These are phyloP conservation scores for Coracias cyanogaster DNA, from an alignment of 2,797 vertebrate genomes.

Conservation along the genomic window DNA sequence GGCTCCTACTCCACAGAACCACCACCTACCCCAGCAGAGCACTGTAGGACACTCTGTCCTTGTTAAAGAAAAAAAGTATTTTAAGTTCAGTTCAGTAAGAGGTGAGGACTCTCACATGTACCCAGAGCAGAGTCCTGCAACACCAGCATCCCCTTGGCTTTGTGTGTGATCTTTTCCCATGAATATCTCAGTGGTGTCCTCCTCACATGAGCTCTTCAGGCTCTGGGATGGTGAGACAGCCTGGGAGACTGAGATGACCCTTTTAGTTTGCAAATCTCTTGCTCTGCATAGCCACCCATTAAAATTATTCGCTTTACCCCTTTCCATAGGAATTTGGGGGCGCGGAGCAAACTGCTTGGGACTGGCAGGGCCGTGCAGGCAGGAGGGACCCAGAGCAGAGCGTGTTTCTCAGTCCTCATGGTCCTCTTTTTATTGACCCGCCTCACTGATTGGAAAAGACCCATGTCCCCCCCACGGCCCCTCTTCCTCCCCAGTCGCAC, in stretches of 20 bases:
- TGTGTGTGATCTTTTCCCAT: constrained; percentile 33
- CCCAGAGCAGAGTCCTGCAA: background rate
- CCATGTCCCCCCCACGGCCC: constrained; percentile 73
- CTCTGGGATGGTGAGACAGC: background rate
- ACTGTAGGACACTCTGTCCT: background rate
- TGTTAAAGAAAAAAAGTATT: background rate
- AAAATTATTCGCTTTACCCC: background rate
- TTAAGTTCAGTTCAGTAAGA: background rate
- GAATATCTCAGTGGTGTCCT: constrained; percentile 34
- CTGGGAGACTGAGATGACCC: background rate
- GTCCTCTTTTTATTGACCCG: constrained; percentile 69
- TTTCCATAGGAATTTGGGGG: background rate
- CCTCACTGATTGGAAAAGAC: constrained; percentile 86
- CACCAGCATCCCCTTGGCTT: background rate
- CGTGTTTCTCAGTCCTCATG: background rate
- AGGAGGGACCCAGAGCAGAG: background rate
- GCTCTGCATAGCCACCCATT: background rate
- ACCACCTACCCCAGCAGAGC: background rate
- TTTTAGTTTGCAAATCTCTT: background rate
- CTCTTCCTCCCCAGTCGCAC: constrained; percentile 70
- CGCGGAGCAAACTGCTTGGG: background rate
- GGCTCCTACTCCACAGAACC: background rate
- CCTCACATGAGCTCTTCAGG: constrained; percentile 35
- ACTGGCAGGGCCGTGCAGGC: background rate
- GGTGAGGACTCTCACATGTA: background rate